These are phyloP conservation scores for Oreotrochilus melanogaster DNA, from an alignment of 2,113 vertebrate genomes.

Conservation along the genomic window DNA sequence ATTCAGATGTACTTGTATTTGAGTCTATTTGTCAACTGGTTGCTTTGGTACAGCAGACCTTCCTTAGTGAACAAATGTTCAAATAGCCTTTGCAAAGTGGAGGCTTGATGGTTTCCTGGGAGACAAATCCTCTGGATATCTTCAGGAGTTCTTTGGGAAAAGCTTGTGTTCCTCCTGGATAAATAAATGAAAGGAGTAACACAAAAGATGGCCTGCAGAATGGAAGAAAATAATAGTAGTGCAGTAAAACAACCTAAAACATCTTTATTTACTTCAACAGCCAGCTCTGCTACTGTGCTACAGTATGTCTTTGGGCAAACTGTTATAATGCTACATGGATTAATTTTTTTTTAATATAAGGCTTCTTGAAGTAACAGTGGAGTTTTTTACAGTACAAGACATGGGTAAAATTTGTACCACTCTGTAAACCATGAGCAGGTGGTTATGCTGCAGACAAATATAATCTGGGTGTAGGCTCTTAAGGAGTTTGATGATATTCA, in stretches of 20 bases:
- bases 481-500: not conserved
- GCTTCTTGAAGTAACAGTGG: not conserved
- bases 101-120: not conserved
- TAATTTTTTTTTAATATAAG: not conserved
- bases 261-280: not conserved
- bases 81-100: not conserved
- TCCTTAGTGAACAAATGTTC: not conserved
- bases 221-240: not conserved
- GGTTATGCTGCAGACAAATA: not conserved
- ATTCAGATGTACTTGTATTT: not conserved
- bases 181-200: not conserved
- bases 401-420: not conserved
- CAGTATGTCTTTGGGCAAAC: not conserved
- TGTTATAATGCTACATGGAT: not conserved
- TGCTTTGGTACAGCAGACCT: not conserved
- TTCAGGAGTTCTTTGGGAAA: not conserved
- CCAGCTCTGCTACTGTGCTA: not conserved
- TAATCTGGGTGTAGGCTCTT: rapidly evolving
- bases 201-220: not conserved
- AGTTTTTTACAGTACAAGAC: not conserved
- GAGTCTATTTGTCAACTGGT: not conserved
- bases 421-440: not conserved
- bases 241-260: not conserved
- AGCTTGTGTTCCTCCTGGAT: not conserved
- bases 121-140: not conserved